A percentile compares a stretch with the other conserved stretches of the same genome.
Evolutionary conservation across 2,797 vertebrate genomes (phyloP).

Genomic region (Lateolabrax maculatus): DNA sequence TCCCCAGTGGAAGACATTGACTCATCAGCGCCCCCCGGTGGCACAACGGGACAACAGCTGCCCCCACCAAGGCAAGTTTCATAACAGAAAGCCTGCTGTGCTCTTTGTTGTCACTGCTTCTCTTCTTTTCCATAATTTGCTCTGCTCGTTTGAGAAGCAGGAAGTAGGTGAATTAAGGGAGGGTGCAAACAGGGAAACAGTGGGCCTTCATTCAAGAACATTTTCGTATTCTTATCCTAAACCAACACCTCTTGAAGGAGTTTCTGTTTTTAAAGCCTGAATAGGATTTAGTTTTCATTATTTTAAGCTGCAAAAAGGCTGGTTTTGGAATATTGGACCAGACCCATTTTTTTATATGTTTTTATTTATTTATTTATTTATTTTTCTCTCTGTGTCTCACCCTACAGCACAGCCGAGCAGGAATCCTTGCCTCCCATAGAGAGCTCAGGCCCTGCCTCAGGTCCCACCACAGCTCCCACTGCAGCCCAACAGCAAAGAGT

Average conservation of each 20-base stretch:
- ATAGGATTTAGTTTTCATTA: not conserved
- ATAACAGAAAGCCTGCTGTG: not conserved
- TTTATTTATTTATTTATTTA: not conserved
- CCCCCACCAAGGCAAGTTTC: slow-evolving; percentile 86
- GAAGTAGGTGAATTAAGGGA: not conserved
- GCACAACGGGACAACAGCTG: slow-evolving; percentile 85
- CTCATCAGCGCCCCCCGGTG: slow-evolving; percentile 88
- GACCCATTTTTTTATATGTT: not conserved
- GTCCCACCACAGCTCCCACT: slow-evolving; percentile 49
- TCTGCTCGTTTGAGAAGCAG: slow-evolving; percentile 1
- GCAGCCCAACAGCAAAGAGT: slow-evolving; percentile 88
- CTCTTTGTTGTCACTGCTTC: not conserved
- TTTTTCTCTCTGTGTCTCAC: not conserved
- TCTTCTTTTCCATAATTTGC: not conserved
- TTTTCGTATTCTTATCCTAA: too few species aligned
- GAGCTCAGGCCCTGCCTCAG: slow-evolving; percentile 71
- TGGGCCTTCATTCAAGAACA: too few species aligned
- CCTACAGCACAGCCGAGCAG: slow-evolving; percentile 90
- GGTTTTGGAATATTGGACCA: not conserved
- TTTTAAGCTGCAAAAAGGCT: not conserved
- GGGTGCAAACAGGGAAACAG: too few species aligned
- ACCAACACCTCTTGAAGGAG: not conserved
- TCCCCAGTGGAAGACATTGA: slow-evolving; percentile 96
- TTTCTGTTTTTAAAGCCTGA: not conserved
- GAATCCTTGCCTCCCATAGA: slow-evolving; percentile 82